Evolutionary conservation across 2,797 vertebrate genomes (phyloP).

Genomic region (Lerista edwardsae): DNA sequence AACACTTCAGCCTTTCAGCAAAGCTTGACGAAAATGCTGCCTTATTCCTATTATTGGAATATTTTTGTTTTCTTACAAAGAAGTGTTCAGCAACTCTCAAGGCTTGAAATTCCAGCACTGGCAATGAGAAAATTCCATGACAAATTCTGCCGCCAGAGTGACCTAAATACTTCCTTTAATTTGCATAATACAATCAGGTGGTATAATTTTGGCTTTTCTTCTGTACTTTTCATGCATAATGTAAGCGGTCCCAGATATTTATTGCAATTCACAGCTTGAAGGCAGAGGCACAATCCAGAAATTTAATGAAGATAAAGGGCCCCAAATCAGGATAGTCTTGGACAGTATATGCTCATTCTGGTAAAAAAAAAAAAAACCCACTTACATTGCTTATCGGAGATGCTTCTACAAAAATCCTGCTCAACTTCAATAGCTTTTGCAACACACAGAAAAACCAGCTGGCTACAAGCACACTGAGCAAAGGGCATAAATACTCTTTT

Average conservation of each 20-base stretch:
- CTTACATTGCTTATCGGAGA: background rate
- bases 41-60: background rate
- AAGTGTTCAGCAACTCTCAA: background rate
- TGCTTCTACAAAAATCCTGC: background rate
- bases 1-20: background rate
- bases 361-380: background rate
- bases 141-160: background rate
- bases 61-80: background rate
- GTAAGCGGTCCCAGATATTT: constrained; percentile 6
- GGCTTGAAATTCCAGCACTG: background rate
- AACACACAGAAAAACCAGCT: background rate
- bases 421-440: accelerated
- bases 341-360: background rate
- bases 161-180: constrained; percentile 15
- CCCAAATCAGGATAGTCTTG: background rate
- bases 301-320: constrained; percentile 6
- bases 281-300: background rate
- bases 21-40: background rate
- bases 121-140: background rate
- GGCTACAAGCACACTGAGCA: background rate
- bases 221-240: constrained; percentile 3
- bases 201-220: background rate
- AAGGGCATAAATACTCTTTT: background rate
- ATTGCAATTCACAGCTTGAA: constrained; percentile 14
- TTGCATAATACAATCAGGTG: constrained; percentile 15